phyloP scores from a whole-genome alignment of 1,140 invertebrate genomes.

The Drosophila murphyi region DNA sequence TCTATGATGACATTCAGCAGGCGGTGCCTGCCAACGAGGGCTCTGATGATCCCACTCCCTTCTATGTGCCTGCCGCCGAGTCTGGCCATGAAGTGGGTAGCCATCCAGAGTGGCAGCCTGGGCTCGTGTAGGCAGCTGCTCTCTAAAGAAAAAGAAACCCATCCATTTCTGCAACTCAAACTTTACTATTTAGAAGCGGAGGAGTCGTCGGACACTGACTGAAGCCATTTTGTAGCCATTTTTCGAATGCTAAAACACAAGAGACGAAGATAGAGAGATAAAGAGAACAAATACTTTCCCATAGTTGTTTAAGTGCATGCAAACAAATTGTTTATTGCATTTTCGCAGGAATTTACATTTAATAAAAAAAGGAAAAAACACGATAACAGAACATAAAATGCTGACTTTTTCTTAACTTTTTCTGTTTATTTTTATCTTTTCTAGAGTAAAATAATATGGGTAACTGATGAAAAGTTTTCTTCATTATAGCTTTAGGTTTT shows the following conservation, averaged over 20 bases:
- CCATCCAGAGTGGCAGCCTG: too few species aligned
- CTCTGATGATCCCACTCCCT: too few species aligned
- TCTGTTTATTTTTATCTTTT: neutral
- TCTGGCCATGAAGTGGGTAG: too few species aligned
- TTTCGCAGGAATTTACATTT: conserved; percentile 72
- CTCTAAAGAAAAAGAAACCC: conserved; percentile 18
- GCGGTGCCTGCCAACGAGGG: conserved; percentile 66
- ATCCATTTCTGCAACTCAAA: conserved; percentile 20
- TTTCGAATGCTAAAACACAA: conserved; percentile 25
- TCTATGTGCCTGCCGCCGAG: conserved; percentile 11
- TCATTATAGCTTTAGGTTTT: too few species aligned
- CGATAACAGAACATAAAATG: neutral
- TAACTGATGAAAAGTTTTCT: too few species aligned
- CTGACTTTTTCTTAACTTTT: neutral
- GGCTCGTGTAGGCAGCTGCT: too few species aligned
- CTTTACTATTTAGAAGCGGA: neutral
- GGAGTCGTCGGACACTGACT: conserved; percentile 45
- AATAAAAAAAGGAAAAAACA: conserved; percentile 41
- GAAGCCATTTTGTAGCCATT: conserved; percentile 66
- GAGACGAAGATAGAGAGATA: neutral
- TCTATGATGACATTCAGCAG: conserved; percentile 72
- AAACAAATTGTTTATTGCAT: conserved; percentile 81
- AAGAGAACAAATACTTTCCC: conserved; percentile 45
- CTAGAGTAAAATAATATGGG: too few species aligned
- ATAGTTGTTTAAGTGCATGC: conserved; percentile 77